Evolutionary conservation across 1,140 invertebrate species (phyloP).

Genomic region (Drosophila bocki): DNA sequence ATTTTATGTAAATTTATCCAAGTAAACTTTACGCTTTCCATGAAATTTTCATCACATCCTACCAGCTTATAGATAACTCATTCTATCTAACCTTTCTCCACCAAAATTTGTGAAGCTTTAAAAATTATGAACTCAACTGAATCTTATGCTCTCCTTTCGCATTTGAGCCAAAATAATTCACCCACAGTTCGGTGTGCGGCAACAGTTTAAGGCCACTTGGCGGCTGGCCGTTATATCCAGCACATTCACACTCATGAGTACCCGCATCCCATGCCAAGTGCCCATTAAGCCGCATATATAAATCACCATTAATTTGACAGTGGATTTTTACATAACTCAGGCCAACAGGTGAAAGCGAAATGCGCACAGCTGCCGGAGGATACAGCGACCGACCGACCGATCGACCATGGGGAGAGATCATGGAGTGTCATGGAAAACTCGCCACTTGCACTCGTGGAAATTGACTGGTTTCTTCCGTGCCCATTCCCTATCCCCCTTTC

Average conservation of each 20-base stretch:
- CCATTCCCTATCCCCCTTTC: slow-evolving; percentile 1
- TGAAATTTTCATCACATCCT: background rate
- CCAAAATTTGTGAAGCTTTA: background rate
- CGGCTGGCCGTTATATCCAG: slow-evolving; percentile 2
- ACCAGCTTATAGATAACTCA: slow-evolving; percentile 5
- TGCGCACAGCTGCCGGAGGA: slow-evolving; percentile 62
- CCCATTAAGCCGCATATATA: slow-evolving; percentile 71
- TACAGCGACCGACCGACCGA: slow-evolving; percentile 20
- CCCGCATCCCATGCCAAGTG: slow-evolving; percentile 53
- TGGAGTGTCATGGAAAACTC: slow-evolving; percentile 63
- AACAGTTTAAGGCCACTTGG: slow-evolving; percentile 34
- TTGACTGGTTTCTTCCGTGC: slow-evolving; percentile 43
- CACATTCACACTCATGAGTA: slow-evolving; percentile 37
- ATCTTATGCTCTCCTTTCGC: slow-evolving; percentile 13
- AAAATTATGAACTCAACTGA: slow-evolving; percentile 3
- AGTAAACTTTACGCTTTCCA: background rate
- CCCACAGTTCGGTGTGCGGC: slow-evolving; percentile 5
- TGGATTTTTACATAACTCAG: slow-evolving; percentile 76
- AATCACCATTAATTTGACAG: slow-evolving; percentile 81
- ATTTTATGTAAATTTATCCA: fast-evolving
- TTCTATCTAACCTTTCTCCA: slow-evolving; percentile 25
- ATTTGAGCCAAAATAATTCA: slow-evolving; percentile 10
- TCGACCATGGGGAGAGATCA: slow-evolving; percentile 21
- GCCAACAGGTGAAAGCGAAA: slow-evolving; percentile 78
- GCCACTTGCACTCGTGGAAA: slow-evolving; percentile 77